Evolutionary conservation across 1,140 invertebrate genomes (phyloP).

Genomic region (Drosophila arizonae): DNA sequence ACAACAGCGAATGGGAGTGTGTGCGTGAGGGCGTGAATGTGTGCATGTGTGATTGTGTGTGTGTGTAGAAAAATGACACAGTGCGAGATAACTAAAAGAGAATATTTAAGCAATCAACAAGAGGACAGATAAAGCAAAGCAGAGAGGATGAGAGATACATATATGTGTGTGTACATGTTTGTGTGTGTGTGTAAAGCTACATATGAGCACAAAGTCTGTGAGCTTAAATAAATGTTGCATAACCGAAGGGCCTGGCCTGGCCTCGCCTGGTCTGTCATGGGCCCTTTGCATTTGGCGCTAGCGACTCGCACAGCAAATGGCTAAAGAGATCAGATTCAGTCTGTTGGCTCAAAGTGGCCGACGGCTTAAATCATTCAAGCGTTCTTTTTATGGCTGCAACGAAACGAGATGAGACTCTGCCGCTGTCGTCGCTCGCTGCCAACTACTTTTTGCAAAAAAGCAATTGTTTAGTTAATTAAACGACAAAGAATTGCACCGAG

Average conservation of each 20-base stretch:
- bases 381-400: slow-evolving; percentile 53
- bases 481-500: slow-evolving; percentile 70
- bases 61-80: slow-evolving; percentile 64
- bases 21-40: slow-evolving; percentile 4
- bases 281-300: slow-evolving; percentile 4
- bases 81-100: slow-evolving; percentile 63
- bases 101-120: slow-evolving; percentile 74
- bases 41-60: slow-evolving; percentile 10
- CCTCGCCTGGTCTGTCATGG: not conserved
- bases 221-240: slow-evolving; percentile 75
- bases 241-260: slow-evolving; percentile 29
- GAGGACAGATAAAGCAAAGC: not conserved
- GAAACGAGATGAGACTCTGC: not conserved
- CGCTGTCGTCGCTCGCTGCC: not conserved
- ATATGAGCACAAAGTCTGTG: slow-evolving; percentile 9
- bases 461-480: slow-evolving; percentile 82
- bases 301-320: slow-evolving; percentile 49
- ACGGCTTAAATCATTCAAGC: slow-evolving; percentile 67
- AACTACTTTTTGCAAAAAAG: slow-evolving; percentile 70
- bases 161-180: too few species aligned
- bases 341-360: slow-evolving; percentile 54
- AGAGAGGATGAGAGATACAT: not conserved
- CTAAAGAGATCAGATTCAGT: slow-evolving; percentile 63
- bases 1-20: slow-evolving; percentile 59
- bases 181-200: not conserved